Base-by-base conservation (phyloP, 2,113 vertebrate genomes). In the Corvus hawaiiensis region DNA sequence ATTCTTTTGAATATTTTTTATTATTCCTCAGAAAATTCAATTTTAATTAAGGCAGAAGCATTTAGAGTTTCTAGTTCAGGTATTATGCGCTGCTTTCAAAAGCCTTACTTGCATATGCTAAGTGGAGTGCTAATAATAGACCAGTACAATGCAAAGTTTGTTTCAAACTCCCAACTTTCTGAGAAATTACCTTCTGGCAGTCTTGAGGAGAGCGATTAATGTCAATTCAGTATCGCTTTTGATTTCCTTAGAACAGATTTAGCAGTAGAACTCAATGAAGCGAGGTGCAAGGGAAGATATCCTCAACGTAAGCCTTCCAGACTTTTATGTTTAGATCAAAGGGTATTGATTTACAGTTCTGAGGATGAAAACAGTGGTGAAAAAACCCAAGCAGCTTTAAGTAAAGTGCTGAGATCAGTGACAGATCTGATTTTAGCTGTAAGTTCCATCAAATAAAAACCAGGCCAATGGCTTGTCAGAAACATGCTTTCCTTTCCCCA, bases 321-420 rank as follows among this genome's bases (percentile, higher is more conserved):
- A 43, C 90, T 93, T 95, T 96, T 91, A 89, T 81, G 64, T 81
- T 91, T 46, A 91, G 87, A 96, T 95, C 69, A 95, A 93, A 87
- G 61, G 46, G 35, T 77, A 89, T 49, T 82, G 93, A 94, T 95
- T 93, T 84, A 90, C 56, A 85, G 35, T 87, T 93, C 75, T 79
- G 71, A 85, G 74, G 39, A 92, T 54, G 35, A 92, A 93, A 63
- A 87, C 64, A 71, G 59, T 20, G 26, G 51, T 43, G 74, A 89
- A 71, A 35, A 75, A 81, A 67, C 8, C 6, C 26, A 37, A n/a
- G 75, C 58, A 62, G 52, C 18, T 92, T 84, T 37, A 87, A 62
- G 13, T 41, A 41, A 89, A 74, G 48, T 48, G 78, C 35, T 56
- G 52, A 88, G 48, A 78, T 48, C 52, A 64, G 44, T 75, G 71